Evolutionary conservation across 2,797 vertebrate species (phyloP).

Genomic region (Cuculus canorus): DNA sequence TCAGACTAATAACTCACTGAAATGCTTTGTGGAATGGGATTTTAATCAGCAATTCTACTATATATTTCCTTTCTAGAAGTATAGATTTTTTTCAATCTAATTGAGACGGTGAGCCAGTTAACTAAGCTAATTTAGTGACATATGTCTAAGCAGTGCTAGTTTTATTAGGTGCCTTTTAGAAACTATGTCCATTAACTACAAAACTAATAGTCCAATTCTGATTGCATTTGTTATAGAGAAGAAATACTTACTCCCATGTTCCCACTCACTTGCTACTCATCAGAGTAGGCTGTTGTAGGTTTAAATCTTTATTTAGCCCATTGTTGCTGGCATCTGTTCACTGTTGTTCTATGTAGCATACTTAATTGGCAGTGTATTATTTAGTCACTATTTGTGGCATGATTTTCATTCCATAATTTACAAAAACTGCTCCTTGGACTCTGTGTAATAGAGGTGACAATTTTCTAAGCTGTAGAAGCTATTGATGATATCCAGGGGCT

Average conservation of each 20-base stretch:
- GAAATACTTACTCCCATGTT: neutral
- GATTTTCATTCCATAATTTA: neutral
- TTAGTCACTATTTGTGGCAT: neutral
- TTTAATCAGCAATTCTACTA: slow-evolving; percentile 23
- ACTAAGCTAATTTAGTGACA: slow-evolving; percentile 23
- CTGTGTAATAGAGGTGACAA: neutral
- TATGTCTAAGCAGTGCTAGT: neutral
- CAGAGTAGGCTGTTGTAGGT: neutral
- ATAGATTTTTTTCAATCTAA: slow-evolving; percentile 44
- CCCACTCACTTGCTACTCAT: neutral
- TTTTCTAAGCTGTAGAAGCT: neutral
- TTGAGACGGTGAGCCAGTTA: slow-evolving; percentile 13
- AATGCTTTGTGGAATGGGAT: slow-evolving; percentile 4
- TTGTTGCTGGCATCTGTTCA: neutral
- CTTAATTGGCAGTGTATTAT: neutral
- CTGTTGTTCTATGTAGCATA: neutral
- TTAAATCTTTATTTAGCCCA: neutral
- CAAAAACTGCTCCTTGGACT: neutral
- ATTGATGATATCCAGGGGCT: neutral
- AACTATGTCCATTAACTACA: neutral
- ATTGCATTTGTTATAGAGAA: neutral
- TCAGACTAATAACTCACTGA: neutral
- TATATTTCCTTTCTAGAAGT: slow-evolving; percentile 10
- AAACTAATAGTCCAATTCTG: neutral
- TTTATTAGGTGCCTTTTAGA: slow-evolving; percentile 28